Evolutionary conservation across 2,888 invertebrate species (phyloP).

Genomic region (Ecliptopera silaceata): DNA sequence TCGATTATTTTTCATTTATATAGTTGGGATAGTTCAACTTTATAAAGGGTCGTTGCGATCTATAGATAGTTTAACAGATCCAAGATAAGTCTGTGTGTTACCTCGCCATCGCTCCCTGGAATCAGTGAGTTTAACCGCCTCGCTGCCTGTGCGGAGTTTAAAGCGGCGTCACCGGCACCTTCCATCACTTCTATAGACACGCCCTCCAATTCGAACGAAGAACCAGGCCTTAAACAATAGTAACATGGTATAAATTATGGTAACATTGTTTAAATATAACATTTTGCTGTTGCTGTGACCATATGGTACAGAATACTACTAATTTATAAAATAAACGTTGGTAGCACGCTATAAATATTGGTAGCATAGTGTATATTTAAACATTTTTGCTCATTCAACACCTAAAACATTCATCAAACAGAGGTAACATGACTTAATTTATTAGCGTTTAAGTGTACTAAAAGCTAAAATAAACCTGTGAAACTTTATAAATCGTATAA

Average conservation of each 20-base stretch:
- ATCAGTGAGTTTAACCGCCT: constrained; percentile 54
- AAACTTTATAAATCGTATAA: no score
- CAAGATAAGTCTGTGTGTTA: no score
- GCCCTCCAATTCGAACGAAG: constrained; percentile 79
- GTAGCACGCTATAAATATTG: background rate
- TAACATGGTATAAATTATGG: background rate
- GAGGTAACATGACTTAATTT: no score
- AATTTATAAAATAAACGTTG: no score
- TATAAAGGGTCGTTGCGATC: no score
- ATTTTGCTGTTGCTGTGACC: no score
- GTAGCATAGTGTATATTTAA: background rate
- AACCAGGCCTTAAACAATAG: constrained; percentile 47
- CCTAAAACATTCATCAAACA: no score
- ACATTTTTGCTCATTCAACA: background rate
- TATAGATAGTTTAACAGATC: no score
- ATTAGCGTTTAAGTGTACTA: no score
- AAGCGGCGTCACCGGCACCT: constrained; percentile 66
- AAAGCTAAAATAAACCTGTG: no score
- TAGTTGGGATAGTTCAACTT: no score
- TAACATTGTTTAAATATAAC: background rate
- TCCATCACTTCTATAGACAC: constrained; percentile 86
- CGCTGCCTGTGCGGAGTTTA: constrained; percentile 76
- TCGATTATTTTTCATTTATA: no score
- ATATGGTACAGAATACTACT: background rate
- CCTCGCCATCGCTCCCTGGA: constrained; percentile 4